Conservation (phyloP, 2,888 invertebrate genomes). For the Villa cingulata region DNA sequence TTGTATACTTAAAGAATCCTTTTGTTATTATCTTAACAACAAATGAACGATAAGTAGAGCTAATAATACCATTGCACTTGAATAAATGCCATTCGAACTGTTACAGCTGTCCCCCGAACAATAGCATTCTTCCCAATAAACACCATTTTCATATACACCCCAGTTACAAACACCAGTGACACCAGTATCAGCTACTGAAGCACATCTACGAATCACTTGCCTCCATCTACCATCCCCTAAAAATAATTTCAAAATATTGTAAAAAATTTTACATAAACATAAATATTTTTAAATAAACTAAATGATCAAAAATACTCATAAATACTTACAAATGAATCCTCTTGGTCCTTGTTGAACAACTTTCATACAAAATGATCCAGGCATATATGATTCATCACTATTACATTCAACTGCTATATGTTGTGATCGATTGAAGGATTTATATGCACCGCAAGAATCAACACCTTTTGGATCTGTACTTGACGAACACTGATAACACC, state of each 20-base stretch:
- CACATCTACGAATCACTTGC: conserved; percentile 78
- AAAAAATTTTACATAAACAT: neutral
- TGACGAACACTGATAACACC: conserved; percentile 90
- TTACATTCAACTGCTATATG: conserved; percentile 89
- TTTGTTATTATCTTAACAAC: neutral
- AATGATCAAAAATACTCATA: too few species aligned
- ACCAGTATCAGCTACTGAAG: conserved; percentile 79
- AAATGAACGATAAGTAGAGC: neutral
- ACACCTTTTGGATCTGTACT: conserved; percentile 64
- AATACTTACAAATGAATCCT: conserved; percentile 87
- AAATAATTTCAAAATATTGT: conserved; percentile 14
- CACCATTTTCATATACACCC: conserved; percentile 88
- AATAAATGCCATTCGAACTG: conserved; percentile 13
- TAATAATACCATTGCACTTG: neutral
- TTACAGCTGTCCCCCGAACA: conserved; percentile 88
- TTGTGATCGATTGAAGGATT: conserved; percentile 64
- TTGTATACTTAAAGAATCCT: too few species aligned
- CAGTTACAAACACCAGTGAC: conserved; percentile 93
- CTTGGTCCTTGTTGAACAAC: conserved; percentile 84
- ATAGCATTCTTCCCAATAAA: conserved; percentile 95
- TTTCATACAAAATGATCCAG: conserved; percentile 94
- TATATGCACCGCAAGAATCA: conserved; percentile 84
- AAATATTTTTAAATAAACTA: neutral
- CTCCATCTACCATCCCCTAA: conserved; percentile 94
- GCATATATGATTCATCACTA: conserved; percentile 85